Evolutionary conservation across 2,888 invertebrate genomes (phyloP), one percentile per base, ranked within the genome.

Genomic region (Scaptomyza reducta): DNA sequence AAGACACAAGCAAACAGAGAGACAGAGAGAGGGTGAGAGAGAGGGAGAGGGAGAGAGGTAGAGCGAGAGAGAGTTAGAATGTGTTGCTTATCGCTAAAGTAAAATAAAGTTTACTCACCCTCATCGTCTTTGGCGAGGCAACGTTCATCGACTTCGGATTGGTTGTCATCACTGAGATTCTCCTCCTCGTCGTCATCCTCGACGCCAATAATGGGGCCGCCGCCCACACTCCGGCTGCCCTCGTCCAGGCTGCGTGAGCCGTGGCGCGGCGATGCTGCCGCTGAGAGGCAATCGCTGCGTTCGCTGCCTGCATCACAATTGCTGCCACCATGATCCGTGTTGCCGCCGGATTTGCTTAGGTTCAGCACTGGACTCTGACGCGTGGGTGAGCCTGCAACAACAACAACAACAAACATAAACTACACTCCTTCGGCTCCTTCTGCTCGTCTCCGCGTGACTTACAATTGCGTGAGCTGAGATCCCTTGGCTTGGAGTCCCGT

Each of bases 291-390:
- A 77, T 82, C 93, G 74, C 94, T 94, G 27, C 93, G 93, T 78
- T 95, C 95, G 77, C 93, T 93, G 69, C 95, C 95, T n/a, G 90
- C 92, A 87, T 93, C 91, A 69, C 95, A 95, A 29, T 91, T 92
- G 87, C 93, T 91, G 88, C 96, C 96, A 72, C 96, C 96, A 75
- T 96, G 96, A 70, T 95, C 91, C 40, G 91, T 91, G 57, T 90
- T 95, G 89, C 92, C 95, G 56, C 96, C 97, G 61, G 96, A 96
- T 92, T 97, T 97, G 58, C 97, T 97, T 64, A 98, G 93, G 93
- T 97, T 97, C 88, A 97, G 92, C 78, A 97, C 97, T 70, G 97
- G 97, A 94, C 97, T 97, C 93, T 97, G 97, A 58, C 96, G 96
- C 88, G 96, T 96, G 74, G 97, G 96, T 68, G 97, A 97, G 93